Percentiles rank a stretch among this genome's conserved stretches.
phyloP scores from a whole-genome alignment of 2,888 invertebrate genomes.

The Encarsia formosa region DNA sequence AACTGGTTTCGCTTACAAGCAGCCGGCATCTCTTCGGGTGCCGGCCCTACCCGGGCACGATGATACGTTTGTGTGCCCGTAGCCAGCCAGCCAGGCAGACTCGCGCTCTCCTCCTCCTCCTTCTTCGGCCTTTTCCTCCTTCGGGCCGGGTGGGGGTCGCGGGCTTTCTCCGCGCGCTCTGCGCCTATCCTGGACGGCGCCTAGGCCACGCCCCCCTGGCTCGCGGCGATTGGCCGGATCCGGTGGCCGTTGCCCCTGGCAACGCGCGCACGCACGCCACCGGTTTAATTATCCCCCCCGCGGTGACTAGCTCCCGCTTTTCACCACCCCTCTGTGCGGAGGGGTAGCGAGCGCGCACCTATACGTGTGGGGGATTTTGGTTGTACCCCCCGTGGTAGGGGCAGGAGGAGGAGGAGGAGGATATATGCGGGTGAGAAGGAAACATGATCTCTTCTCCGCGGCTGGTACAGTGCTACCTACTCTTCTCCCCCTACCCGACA shows the following conservation, averaged over 20 bases:
- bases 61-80: slow-evolving; percentile 35
- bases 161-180: slow-evolving; percentile 4
- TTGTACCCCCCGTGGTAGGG: no score
- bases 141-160: neutral
- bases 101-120: slow-evolving; percentile 23
- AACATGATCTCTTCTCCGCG: neutral
- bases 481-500: no score
- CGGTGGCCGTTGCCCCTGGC: slow-evolving; percentile 55
- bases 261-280: slow-evolving; percentile 40
- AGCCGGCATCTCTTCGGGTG: slow-evolving; percentile 47
- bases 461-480: no score
- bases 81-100: slow-evolving; percentile 6
- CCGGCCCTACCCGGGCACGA: slow-evolving; percentile 47
- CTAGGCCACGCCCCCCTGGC: slow-evolving; percentile 50
- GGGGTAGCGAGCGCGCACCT: no score
- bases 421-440: no score
- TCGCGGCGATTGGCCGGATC: slow-evolving; percentile 55
- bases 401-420: no score
- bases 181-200: slow-evolving; percentile 15
- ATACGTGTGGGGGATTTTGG: no score
- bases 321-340: slow-evolving; percentile 17
- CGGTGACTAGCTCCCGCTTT: slow-evolving; percentile 4
- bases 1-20: slow-evolving; percentile 52
- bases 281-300: slow-evolving; percentile 15
- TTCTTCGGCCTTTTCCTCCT: slow-evolving; percentile 10